Conservation (phyloP, 2,888 invertebrate genomes). For the Urechis unicinctus region DNA sequence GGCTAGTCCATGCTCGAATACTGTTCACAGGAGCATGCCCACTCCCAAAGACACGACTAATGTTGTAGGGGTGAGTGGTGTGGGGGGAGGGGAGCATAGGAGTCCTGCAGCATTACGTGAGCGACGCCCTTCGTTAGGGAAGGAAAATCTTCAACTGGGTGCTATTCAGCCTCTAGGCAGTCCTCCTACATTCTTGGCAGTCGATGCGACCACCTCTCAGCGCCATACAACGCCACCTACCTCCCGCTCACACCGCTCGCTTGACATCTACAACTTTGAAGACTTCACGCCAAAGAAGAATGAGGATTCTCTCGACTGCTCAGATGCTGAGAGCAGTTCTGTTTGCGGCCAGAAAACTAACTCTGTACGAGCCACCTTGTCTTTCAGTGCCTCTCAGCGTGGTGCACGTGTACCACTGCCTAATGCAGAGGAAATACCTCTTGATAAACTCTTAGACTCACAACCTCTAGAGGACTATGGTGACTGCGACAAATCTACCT, state of each 20-base stretch:
- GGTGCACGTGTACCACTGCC: conserved; percentile 9
- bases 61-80: background rate
- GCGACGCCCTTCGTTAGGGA: conserved; percentile 10
- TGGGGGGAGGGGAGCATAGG: background rate
- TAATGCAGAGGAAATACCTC: conserved; percentile 10
- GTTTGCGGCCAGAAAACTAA: conserved; percentile 2
- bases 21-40: conserved; percentile 1
- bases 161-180: conserved; percentile 7
- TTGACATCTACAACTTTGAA: conserved; percentile 24
- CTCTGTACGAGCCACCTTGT: conserved; percentile 12
- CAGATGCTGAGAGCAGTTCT: conserved; percentile 9
- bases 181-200: conserved; percentile 2
- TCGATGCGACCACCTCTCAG: background rate
- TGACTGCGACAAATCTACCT: background rate
- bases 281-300: conserved; percentile 21
- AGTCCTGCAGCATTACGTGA: conserved; percentile 3
- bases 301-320: conserved; percentile 11
- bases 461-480: conserved; percentile 5
- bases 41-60: conserved; percentile 13
- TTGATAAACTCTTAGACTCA: conserved; percentile 10
- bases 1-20: conserved; percentile 11
- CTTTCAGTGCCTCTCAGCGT: conserved; percentile 13
- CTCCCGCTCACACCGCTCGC: background rate
- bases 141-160: conserved; percentile 10
- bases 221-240: too few species aligned